A percentile compares a stretch with the other conserved stretches of the same genome.
phyloP scores from a whole-genome alignment of 2,797 vertebrate species.

The Streptopelia turtur region DNA sequence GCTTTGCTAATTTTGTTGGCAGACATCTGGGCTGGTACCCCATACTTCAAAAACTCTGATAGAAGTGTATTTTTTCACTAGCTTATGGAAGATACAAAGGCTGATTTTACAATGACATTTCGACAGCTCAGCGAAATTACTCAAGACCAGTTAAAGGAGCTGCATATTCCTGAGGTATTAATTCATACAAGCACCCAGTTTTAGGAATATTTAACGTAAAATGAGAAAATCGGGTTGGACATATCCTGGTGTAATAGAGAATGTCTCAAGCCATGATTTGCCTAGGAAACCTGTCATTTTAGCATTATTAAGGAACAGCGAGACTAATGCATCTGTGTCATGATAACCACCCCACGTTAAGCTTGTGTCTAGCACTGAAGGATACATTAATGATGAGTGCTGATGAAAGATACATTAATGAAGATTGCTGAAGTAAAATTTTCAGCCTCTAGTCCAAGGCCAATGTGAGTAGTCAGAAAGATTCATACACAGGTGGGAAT shows the following conservation, averaged over 20 bases:
- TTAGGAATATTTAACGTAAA: not conserved
- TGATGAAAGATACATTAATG: not conserved
- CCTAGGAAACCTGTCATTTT: not conserved
- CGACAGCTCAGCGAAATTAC: constrained; percentile 82
- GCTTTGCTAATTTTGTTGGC: not conserved
- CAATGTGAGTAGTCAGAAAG: not conserved
- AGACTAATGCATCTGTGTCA: not conserved
- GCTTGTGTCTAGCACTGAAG: not conserved
- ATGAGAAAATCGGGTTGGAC: not conserved
- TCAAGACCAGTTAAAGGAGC: constrained; percentile 68
- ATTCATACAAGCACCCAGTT: not conserved
- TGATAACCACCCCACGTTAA: not conserved
- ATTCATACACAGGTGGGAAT: not conserved
- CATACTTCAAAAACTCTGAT: not conserved
- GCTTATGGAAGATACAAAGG: constrained; percentile 83
- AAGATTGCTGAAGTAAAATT: not conserved
- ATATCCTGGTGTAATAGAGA: not conserved
- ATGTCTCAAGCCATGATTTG: not conserved
- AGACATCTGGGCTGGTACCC: not conserved
- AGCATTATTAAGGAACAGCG: not conserved
- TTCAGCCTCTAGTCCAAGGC: not conserved
- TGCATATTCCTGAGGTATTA: constrained; percentile 77
- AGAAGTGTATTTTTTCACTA: constrained; percentile 59
- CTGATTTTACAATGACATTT: constrained; percentile 88
- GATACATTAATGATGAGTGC: not conserved